A percentile compares a stretch with the other conserved stretches of the same genome.
phyloP scores from a whole-genome alignment of 2,888 invertebrate species.

The Sesia bembeciformis region DNA sequence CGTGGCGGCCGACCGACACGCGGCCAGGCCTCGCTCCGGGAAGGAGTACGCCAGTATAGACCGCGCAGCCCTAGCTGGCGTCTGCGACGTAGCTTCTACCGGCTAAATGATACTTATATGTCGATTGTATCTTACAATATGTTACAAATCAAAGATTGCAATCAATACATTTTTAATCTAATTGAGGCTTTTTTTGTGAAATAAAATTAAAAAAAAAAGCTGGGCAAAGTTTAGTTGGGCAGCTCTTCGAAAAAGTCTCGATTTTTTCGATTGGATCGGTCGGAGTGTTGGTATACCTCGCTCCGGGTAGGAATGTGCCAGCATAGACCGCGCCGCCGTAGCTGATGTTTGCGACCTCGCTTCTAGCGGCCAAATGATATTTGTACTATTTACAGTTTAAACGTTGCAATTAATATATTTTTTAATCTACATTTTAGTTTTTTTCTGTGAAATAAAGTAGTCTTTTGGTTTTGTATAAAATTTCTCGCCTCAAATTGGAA shows the following conservation, averaged over 20 bases:
- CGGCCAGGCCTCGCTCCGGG: slow-evolving; percentile 56
- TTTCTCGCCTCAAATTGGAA: no score
- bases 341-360: slow-evolving; percentile 20
- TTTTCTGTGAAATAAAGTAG: no score
- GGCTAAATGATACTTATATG: not conserved
- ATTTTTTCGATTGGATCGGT: no score
- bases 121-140: not conserved
- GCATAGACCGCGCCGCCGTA: slow-evolving; percentile 46
- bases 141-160: not conserved
- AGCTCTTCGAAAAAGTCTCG: not conserved
- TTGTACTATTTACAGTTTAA: no score
- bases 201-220: no score
- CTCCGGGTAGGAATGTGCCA: slow-evolving; percentile 62
- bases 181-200: not conserved
- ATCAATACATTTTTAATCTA: not conserved
- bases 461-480: no score
- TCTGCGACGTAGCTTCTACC: slow-evolving; percentile 13
- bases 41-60: slow-evolving; percentile 62
- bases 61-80: slow-evolving; percentile 37
- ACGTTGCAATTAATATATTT: no score
- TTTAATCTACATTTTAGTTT: no score
- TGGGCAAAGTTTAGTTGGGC: no score
- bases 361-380: no score
- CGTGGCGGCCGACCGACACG: slow-evolving; percentile 67
- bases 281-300: slow-evolving; percentile 24